Percentiles rank a stretch among this genome's conserved stretches.
phyloP scores from a whole-genome alignment of 1,140 invertebrate species.

The Dinoponera quadriceps region DNA sequence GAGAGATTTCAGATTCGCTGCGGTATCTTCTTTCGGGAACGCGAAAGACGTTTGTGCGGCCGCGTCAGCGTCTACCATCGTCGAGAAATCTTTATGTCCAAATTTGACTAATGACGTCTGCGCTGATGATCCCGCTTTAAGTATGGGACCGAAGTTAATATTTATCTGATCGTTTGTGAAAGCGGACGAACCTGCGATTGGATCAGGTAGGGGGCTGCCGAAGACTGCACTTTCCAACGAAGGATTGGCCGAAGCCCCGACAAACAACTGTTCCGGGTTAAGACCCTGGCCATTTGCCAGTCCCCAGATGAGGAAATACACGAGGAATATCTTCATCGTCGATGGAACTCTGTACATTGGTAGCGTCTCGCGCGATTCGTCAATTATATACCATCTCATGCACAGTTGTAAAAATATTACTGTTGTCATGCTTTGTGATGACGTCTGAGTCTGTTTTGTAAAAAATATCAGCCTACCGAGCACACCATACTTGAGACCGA shows the following conservation, averaged over 20 bases:
- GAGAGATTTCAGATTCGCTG: neutral
- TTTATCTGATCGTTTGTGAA: neutral
- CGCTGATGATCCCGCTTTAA: neutral
- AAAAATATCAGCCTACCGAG: too few species aligned
- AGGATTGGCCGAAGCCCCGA: neutral
- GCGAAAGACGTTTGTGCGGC: neutral
- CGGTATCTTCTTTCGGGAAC: neutral
- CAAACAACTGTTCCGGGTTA: neutral
- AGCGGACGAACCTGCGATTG: neutral
- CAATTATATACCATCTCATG: constrained; percentile 54
- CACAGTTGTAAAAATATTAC: constrained; percentile 48
- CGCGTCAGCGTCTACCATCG: neutral
- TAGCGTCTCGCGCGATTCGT: constrained; percentile 20
- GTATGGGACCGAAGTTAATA: too few species aligned
- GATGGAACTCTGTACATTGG: constrained; percentile 47
- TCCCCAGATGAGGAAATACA: constrained; percentile 35
- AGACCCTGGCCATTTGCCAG: neutral
- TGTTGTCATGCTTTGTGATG: too few species aligned
- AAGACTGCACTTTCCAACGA: neutral
- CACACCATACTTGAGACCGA: too few species aligned
- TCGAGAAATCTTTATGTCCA: neutral
- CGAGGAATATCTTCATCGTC: constrained; percentile 61
- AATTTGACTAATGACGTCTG: neutral
- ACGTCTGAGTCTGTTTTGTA: too few species aligned
- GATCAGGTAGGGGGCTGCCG: neutral